Conservation (phyloP, 2,888 invertebrate genomes). For the Caenorhabditis parvicauda region DNA sequence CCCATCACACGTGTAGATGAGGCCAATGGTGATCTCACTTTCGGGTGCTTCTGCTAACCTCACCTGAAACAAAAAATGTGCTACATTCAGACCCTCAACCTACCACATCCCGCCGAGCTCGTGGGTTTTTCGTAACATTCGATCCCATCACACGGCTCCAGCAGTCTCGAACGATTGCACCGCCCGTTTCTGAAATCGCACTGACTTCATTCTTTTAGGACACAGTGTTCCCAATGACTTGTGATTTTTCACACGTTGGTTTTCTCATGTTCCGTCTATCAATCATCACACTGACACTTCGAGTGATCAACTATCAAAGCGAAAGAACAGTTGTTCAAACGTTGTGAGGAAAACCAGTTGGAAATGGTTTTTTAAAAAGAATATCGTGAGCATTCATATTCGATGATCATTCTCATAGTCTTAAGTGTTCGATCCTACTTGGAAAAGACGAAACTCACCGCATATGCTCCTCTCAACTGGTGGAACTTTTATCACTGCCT, state of each 20-base stretch:
- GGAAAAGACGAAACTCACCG: conserved; percentile 45
- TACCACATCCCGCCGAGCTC: conserved; percentile 37
- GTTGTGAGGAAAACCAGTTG: too few species aligned
- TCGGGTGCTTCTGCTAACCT: conserved; percentile 28
- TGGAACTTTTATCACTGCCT: conserved; percentile 50
- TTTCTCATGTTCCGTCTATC: too few species aligned
- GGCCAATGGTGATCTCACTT: conserved; percentile 38
- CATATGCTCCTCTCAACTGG: conserved; percentile 50
- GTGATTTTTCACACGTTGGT: too few species aligned
- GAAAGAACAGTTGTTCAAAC: too few species aligned
- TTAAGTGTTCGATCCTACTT: too few species aligned
- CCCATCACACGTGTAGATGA: conserved; percentile 53
- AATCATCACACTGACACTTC: too few species aligned
- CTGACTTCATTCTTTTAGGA: too few species aligned
- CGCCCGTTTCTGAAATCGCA: conserved; percentile 42
- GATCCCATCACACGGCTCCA: conserved; percentile 49
- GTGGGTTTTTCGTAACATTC: conserved; percentile 19
- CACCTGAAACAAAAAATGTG: conserved; percentile 24
- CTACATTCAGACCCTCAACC: background rate
- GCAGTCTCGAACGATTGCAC: conserved; percentile 53
- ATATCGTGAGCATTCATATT: too few species aligned
- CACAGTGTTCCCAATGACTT: too few species aligned
- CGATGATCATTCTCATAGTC: too few species aligned
- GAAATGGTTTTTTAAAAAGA: too few species aligned
- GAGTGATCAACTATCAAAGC: too few species aligned